Evolutionary conservation across 2,888 invertebrate genomes (phyloP), one percentile per base, ranked within the genome.

Genomic region (Amaurobius ferox): DNA sequence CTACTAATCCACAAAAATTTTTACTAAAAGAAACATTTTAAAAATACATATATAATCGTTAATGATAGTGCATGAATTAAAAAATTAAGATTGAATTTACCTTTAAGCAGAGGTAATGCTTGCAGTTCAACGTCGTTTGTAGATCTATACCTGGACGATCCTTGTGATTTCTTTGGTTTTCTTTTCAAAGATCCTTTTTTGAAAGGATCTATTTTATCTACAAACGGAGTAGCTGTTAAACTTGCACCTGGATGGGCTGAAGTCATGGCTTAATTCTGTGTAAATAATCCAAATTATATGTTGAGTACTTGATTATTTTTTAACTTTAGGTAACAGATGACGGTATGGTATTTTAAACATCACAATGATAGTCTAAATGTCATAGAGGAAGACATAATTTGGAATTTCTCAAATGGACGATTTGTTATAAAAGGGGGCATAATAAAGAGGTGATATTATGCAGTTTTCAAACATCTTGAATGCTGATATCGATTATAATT

Each of bases 141-240:
- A 92, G 98, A 97, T 92, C 98, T 95, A 93, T 99, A 99, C 91
- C 99, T 95, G 89, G 99, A 99, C 90, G 98, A 98, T 91, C 99
- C 99, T 93, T 99, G 98, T 92, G 98, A 98, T 93, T 97, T 97
- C 94, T 97, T 98, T 91, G 97, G 97, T 93, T 99, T 98, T 94
- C 98, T 97, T 94, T 98, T 97, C 91, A 98, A 93, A 91, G 98
- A 98, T 92, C 98, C 95, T 94, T 98, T 99, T 90, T 97, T 96
- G 93, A 99, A 99, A 91, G 99, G 99, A 94, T 99, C 99, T 94
- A 99, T 98, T 93, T 98, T 96, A 94, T 99, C 98, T 93, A 98
- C 98, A 94, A 98, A 97, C 92, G 96, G 95, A 93, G 90, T 89
- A 68, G 90, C 89, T 83, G 91, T 85, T 67, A 85, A 85, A 73